Evolutionary conservation across 2,888 invertebrate genomes (phyloP).

Genomic region (Cerastoderma edule): DNA sequence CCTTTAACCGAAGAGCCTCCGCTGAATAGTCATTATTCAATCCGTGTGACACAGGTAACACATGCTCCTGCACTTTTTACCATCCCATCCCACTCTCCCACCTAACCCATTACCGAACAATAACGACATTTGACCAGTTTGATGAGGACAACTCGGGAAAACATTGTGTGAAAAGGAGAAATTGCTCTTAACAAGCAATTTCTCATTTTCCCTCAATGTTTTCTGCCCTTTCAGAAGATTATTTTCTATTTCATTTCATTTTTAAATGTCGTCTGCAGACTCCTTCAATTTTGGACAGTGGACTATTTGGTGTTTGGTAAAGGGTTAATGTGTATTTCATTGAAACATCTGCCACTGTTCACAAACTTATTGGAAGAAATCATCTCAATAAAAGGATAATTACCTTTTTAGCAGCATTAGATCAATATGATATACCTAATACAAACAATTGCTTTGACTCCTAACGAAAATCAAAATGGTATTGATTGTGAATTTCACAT

Average conservation of each 20-base stretch:
- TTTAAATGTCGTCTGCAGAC: background rate
- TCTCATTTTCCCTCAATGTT: background rate
- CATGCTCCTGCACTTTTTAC: no score
- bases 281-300: background rate
- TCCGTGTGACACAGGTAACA: conserved; percentile 18
- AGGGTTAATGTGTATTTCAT: no score
- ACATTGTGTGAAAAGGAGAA: conserved; percentile 7
- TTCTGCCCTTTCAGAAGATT: background rate
- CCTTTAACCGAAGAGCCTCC: conserved; percentile 8
- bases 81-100: no score
- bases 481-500: no score
- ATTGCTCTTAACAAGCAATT: background rate
- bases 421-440: no score
- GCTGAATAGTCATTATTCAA: conserved; percentile 16
- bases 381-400: no score
- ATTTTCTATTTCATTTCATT: no score
- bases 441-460: no score
- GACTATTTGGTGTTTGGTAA: background rate
- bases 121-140: background rate
- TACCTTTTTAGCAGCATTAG: no score
- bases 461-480: no score
- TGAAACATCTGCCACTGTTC: no score
- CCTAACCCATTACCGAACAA: background rate
- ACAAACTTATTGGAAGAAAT: no score
- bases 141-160: background rate